Percentiles rank a stretch among this genome's conserved stretches.
phyloP scores from a whole-genome alignment of 2,113 vertebrate genomes.

The Leptobrachium leishanense region DNA sequence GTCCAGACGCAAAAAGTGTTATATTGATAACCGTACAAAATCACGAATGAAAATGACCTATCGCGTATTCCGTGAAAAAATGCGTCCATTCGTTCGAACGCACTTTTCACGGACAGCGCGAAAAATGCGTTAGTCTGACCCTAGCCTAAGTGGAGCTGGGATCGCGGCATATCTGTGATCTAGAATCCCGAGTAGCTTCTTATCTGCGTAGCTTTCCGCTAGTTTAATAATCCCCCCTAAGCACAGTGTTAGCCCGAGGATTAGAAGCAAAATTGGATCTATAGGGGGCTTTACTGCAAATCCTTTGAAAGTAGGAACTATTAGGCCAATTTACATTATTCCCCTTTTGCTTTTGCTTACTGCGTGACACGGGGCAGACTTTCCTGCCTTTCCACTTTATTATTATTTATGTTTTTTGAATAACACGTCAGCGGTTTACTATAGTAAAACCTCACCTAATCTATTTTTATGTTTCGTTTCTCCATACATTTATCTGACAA shows the following conservation, averaged over 20 bases:
- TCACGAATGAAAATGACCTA: too few species aligned
- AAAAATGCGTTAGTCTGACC: too few species aligned
- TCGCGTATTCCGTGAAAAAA: too few species aligned
- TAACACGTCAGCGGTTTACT: too few species aligned
- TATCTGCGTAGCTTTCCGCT: not conserved
- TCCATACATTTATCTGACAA: too few species aligned
- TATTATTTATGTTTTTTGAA: too few species aligned
- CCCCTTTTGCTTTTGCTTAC: not conserved
- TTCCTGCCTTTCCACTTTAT: not conserved
- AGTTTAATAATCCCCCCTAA: conserved; percentile 23
- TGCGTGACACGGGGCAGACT: not conserved
- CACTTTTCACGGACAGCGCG: too few species aligned
- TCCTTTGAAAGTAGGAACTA: conserved; percentile 32
- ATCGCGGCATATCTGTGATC: not conserved
- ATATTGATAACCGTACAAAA: too few species aligned
- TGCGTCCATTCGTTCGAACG: too few species aligned
- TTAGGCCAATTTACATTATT: conserved; percentile 26
- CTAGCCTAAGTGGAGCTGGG: not conserved
- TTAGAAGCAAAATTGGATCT: conserved; percentile 37
- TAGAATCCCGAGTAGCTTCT: not conserved
- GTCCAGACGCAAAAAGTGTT: too few species aligned
- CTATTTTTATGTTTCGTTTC: too few species aligned
- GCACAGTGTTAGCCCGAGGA: conserved; percentile 24
- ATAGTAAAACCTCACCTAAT: too few species aligned
- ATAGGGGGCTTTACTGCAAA: conserved; percentile 28